Evolutionary conservation across 37 sponge, comb jelly and placozoan species (phyloP), one percentile per base, ranked within the genome.

Genomic region (Spongilla lacustris): DNA sequence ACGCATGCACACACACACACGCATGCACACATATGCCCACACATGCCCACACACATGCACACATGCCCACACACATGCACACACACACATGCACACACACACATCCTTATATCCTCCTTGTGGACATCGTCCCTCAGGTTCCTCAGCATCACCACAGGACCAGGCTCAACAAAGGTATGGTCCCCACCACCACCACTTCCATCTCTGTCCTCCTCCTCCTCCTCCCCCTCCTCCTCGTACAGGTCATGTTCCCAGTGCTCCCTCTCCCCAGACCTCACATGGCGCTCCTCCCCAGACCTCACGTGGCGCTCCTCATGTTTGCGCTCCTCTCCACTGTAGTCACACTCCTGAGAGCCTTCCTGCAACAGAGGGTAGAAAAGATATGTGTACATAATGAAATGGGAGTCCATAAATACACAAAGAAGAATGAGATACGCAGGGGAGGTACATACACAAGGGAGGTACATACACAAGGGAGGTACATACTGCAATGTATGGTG

Each of bases 141-240:
- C 68, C 93, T 80, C 28, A 92, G 37, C 93, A 92, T 92, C 31
- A 92, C 58, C 0, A 92, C 77, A 19, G 93, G 66, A 11, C 83
- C 71, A 31, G 82, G 79, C 36, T 92, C 89, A 24, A 49, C 28
- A 4, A 37, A 22, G 50, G n/a, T 24, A 0, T 71, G 74, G 36
- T 70, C 70, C 0, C 71, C 71, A 69, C 71, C 83, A 19, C 71
- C 29, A 22, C 70, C n/a, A n/a, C n/a, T n/a, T n/a, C n/a, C n/a
- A n/a, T n/a, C 81, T 27, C 81, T 32, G 0, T 28, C 68, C n/a
- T 68, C 21, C 33, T 80, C 67, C 31, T 37, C 48, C 30, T 41
- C 10, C 1, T 69, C 36, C 72, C 31, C 37, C 25, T 36, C 33
- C n/a, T n/a, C 48, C 17, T 33, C 83, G 34, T 72, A 35, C 36